Base-by-base conservation (phyloP, 2,888 invertebrate species). In the Philaethria dido region DNA sequence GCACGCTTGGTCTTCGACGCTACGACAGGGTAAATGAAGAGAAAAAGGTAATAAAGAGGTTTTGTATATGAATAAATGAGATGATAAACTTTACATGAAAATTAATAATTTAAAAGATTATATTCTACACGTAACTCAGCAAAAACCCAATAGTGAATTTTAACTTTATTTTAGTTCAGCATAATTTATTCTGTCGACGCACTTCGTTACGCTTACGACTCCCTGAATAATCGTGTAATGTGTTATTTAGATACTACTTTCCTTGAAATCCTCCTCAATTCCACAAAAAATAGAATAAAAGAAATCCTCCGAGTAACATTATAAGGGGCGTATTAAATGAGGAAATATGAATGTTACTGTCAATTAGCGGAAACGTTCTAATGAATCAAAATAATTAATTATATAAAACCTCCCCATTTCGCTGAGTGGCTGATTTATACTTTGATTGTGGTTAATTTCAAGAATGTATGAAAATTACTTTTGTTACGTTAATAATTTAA, bases 351-450 rank as follows among this genome's bases (percentile, higher is more conserved):
- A 25, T 39, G 57, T 33, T 50, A 18, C 22, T 62, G 62, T 57
- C 62, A 57, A 69, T 69, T 68, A 65, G 64, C 6, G 16, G 18
- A 64, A 68, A 50, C 39, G 57, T 48, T 62, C 22, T 64, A 64
- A 68, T 64, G 55, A 68, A 64, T 68, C 64, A 50, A 57, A 64
- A 55, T 55, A 68, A 65, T 65, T 68, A 62, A 68, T 57, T 25
- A 47, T 14, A 64, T 68, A 52, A 44, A 62, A 57, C n/a, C 42
- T 45, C 45, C 45, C n/a, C 42, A 64, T 60, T 64, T 18, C 16
- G 42, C 45, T 64, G 39, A 64, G 44, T 45, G 60, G 61, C 29
- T 25, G 48, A 52, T 64, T 64, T 33, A 54, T 48, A 33, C n/a
- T 50, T 33, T 29, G 54, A 55, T 29, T 54, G 44, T 50, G 36